phyloP scores from a whole-genome alignment of 2,797 vertebrate species.

The Urocyon cinereoargenteus region DNA sequence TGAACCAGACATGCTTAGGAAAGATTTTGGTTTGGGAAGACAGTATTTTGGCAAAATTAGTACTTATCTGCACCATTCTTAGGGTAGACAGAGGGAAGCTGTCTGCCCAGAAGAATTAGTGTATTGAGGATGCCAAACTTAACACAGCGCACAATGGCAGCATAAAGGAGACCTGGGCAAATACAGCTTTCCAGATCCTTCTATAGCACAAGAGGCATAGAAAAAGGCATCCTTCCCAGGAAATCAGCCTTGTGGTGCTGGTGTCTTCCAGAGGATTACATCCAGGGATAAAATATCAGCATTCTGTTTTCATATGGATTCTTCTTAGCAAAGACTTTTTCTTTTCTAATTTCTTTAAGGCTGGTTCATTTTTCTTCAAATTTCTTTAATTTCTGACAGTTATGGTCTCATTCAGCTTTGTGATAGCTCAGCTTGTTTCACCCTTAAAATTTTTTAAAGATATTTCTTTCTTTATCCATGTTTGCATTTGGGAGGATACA shows the following conservation, averaged over 20 bases:
- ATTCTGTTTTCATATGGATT: not conserved
- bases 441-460: not conserved
- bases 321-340: not conserved
- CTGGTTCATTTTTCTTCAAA: not conserved
- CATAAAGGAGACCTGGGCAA: not conserved
- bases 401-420: not conserved
- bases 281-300: not conserved
- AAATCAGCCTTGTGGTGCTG: not conserved
- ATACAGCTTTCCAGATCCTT: not conserved
- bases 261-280: not conserved
- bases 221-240: not conserved
- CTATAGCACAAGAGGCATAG: not conserved
- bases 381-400: not conserved
- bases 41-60: not conserved
- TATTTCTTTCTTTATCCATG: not conserved
- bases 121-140: not conserved
- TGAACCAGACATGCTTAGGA: not conserved
- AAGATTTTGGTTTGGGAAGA: not conserved
- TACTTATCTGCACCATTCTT: not conserved
- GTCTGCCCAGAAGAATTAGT: not conserved
- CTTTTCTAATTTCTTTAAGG: not conserved
- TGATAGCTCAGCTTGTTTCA: not conserved
- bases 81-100: not conserved
- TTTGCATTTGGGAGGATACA: not conserved
- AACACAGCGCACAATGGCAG: rapidly evolving